Conservation (phyloP, 2,113 vertebrate species). For the Lagenorhynchus albirostris region DNA sequence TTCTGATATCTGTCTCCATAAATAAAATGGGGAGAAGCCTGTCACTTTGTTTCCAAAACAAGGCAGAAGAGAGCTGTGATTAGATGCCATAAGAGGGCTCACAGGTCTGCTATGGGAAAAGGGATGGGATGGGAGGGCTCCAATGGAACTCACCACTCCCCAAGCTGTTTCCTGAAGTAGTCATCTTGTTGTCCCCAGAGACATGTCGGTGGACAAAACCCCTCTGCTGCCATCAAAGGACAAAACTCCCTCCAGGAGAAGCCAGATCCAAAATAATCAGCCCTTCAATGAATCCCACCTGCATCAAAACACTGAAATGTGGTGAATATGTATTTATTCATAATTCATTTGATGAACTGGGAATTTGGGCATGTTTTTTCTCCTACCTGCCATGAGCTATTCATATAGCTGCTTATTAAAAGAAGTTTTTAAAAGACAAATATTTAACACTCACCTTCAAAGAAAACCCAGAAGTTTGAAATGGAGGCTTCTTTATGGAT, state of each 20-base stretch:
- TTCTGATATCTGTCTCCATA: neutral
- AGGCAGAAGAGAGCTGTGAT: neutral
- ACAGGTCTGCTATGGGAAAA: neutral
- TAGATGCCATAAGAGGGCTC: neutral
- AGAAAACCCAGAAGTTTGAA: neutral
- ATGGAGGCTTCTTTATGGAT: neutral
- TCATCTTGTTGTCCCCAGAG: neutral
- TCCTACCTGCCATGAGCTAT: neutral
- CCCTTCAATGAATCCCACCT: neutral
- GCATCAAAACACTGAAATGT: neutral
- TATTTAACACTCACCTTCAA: slow-evolving; percentile 8
- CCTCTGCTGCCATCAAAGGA: neutral
- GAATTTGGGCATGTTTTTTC: neutral
- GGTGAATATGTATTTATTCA: neutral
- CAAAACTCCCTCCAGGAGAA: neutral
- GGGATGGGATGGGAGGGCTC: neutral
- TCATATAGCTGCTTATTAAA: neutral
- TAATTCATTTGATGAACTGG: neutral
- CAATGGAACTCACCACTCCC: neutral
- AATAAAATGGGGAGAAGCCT: neutral
- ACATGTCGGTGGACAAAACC: neutral
- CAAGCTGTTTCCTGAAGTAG: neutral
- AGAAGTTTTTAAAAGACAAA: neutral
- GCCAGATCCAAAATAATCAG: neutral
- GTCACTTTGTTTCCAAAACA: neutral